Base-by-base conservation (phyloP, 1,140 invertebrate species). In the Anastatus disparis region DNA sequence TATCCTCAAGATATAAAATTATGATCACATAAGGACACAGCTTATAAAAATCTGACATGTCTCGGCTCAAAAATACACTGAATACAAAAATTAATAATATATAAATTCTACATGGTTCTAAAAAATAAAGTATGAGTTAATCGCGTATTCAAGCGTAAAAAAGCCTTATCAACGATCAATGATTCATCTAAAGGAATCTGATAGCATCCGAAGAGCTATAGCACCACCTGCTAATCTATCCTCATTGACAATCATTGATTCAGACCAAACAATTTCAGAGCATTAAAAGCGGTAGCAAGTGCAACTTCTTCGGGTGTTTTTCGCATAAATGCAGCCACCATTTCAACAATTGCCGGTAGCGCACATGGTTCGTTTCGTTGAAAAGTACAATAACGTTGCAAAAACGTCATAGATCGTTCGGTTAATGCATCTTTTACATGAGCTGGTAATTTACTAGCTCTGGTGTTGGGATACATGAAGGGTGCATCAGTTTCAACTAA, bases 341-440 rank as follows among this genome's bases (percentile, higher is more conserved):
- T 93, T 86, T 98, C 96, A 17, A 97, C 93, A 58, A 96, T 94
- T 31, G 94, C 94, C 15, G 96, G 95, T 64, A 98, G 86, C 17
- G 95, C 95, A 86, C 96, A 97, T 0, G 96, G 96, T 85, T 98
- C 96, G 81, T 98, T 98, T 72, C 96, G 89, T 87, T 98, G 95
- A 87, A 98, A 98, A 64, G 95, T 96, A 84, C 94, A 97, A 86
- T 96, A 97, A 72, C 91, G 88, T 74, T 88, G 89, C 74, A 91
- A 82, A 81, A 89, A 92, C 62, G 84, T 89, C 76, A 88, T 81
- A n/a, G 89, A 95, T 87, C 94, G 90, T 86, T 96, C 93, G 9
- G 95, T 95, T 52, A 98, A 86, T 46, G 90, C 90, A 76, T 94
- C 91, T 86, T 96, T 97, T 6, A 98, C 91, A 80, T 94, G 90